Percentiles rank a stretch among this genome's conserved stretches.
These are phyloP conservation scores for Electrophaes corylata DNA, from an alignment of 2,888 invertebrate genomes.

Conservation along the genomic window DNA sequence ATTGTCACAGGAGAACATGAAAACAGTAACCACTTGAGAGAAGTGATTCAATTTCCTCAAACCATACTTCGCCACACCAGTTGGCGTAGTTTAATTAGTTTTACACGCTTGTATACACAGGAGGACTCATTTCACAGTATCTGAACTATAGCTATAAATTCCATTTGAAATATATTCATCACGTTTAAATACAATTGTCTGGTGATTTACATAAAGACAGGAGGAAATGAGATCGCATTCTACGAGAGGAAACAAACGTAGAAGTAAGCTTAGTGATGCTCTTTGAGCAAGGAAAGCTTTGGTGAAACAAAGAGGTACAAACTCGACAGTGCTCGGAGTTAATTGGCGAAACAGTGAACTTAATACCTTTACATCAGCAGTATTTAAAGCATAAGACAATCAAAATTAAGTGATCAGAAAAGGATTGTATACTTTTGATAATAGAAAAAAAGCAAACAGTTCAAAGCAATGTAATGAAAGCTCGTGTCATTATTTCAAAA, in stretches of 20 bases:
- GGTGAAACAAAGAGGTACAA: background rate
- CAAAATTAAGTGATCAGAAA: background rate
- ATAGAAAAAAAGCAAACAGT: background rate
- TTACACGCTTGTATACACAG: constrained; percentile 24
- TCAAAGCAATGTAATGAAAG: constrained; percentile 2
- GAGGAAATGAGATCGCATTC: constrained; percentile 29
- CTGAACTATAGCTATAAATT: constrained; percentile 12
- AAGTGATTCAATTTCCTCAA: constrained; percentile 36
- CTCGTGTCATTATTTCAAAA: constrained; percentile 37
- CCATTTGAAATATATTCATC: constrained; percentile 19
- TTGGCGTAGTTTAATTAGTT: constrained; percentile 36
- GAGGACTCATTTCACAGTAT: constrained; percentile 10
- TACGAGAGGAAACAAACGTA: constrained; percentile 16
- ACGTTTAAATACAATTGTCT: constrained; percentile 17
- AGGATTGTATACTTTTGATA: background rate
- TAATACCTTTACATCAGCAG: background rate
- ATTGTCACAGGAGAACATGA: constrained; percentile 6
- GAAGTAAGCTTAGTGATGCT: constrained; percentile 4
- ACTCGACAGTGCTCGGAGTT: constrained; percentile 4
- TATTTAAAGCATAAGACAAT: background rate
- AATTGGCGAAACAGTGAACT: background rate
- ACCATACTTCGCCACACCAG: constrained; percentile 11
- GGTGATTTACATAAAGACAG: constrained; percentile 30
- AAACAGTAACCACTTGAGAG: constrained; percentile 14
- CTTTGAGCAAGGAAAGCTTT: constrained; percentile 10